These are phyloP conservation scores for Tribolium freemani DNA, from an alignment of 2,888 invertebrate species.

Conservation along the genomic window DNA sequence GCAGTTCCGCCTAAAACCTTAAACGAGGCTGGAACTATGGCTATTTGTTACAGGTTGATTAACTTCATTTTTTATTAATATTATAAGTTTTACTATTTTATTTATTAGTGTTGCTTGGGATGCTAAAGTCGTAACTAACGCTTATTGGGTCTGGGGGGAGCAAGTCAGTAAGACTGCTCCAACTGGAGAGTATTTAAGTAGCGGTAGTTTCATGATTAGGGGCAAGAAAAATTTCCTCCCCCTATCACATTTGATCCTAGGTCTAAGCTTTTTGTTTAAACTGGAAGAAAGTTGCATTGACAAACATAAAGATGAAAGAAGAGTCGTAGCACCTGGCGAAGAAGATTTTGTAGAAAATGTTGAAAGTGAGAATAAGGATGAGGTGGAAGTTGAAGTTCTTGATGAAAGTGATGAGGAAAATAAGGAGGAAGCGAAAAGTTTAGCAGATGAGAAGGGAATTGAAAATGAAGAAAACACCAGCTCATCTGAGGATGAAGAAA, in stretches of 20 bases:
- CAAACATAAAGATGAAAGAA: slow-evolving; percentile 84
- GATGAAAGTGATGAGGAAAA: slow-evolving; percentile 62
- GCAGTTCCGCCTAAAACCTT: slow-evolving; percentile 94
- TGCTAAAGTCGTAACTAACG: slow-evolving; percentile 93
- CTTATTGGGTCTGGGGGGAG: slow-evolving; percentile 97
- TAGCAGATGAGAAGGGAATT: no score
- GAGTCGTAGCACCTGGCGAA: slow-evolving; percentile 76
- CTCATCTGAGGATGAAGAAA: slow-evolving; percentile 67
- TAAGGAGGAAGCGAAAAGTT: slow-evolving; percentile 45
- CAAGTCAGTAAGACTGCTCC: slow-evolving; percentile 99
- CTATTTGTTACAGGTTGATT: slow-evolving; percentile 86
- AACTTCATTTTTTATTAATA: no score
- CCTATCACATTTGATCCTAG: slow-evolving; percentile 91
- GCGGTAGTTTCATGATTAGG: slow-evolving; percentile 97
- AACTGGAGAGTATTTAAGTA: slow-evolving; percentile 95
- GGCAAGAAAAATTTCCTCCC: slow-evolving; percentile 98
- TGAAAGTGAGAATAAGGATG: slow-evolving; percentile 62
- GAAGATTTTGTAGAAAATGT: slow-evolving; percentile 67
- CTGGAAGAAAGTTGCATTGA: slow-evolving; percentile 92
- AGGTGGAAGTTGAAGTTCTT: slow-evolving; percentile 64
- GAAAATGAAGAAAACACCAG: slow-evolving; percentile 41
- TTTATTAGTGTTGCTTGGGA: slow-evolving; percentile 99
- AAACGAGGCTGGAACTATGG: slow-evolving; percentile 96
- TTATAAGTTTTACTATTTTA: background rate
- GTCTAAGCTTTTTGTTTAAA: slow-evolving; percentile 92